These are phyloP conservation scores for Onthophagus sagittarius DNA, from an alignment of 2,888 invertebrate genomes.

Conservation along the genomic window DNA sequence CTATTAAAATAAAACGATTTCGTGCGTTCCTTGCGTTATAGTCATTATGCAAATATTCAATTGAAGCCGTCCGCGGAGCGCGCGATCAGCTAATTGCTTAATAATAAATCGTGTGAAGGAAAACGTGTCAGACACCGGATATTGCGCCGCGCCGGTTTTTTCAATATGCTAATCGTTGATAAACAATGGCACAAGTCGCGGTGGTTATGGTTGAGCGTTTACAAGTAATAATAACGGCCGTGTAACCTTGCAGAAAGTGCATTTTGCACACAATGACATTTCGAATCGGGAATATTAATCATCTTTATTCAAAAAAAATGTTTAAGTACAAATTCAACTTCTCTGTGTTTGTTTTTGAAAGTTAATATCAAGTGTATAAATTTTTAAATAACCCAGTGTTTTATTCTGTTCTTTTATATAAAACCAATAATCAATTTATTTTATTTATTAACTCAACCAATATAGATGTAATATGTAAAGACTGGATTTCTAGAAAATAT, in stretches of 20 bases:
- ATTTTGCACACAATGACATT: conserved; percentile 8
- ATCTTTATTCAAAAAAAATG: neutral
- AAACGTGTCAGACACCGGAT: conserved; percentile 7
- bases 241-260: conserved; percentile 5
- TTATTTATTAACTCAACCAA: too few species aligned
- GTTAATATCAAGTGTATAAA: too few species aligned
- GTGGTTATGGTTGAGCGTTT: neutral
- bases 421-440: too few species aligned
- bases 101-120: neutral
- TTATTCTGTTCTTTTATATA: too few species aligned
- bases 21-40: neutral
- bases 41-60: neutral
- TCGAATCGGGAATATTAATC: neutral
- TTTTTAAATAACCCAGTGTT: too few species aligned
- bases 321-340: too few species aligned
- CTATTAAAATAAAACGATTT: neutral
- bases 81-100: neutral
- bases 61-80: neutral
- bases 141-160: conserved; percentile 8
- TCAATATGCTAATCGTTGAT: conserved; percentile 9
- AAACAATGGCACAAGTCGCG: conserved; percentile 1
- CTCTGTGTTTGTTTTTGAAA: too few species aligned
- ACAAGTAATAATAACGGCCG: neutral
- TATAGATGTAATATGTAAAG: too few species aligned
- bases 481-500: too few species aligned